These are phyloP conservation scores for Phenganax subtilis DNA, from an alignment of 92 coral and sea anemone genomes.

Conservation along the genomic window DNA sequence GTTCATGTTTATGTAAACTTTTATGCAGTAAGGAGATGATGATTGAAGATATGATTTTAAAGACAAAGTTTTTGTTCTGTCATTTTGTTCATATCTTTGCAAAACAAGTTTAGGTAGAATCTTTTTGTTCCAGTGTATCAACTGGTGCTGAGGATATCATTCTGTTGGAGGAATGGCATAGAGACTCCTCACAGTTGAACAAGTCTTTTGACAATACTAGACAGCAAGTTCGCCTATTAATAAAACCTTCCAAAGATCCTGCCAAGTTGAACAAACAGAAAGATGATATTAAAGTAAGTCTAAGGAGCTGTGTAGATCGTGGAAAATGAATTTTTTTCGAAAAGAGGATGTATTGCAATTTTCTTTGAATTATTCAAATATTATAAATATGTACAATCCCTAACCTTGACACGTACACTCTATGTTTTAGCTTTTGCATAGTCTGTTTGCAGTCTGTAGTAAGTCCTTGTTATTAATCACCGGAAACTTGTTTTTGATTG, in stretches of 20 bases:
- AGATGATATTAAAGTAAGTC: slow-evolving; percentile 19
- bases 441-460: no score
- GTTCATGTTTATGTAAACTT: no score
- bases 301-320: no score
- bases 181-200: not conserved
- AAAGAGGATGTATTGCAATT: not conserved
- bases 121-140: slow-evolving; percentile 4
- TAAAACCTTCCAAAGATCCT: slow-evolving; percentile 12
- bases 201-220: slow-evolving; percentile 30
- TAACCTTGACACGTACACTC: no score
- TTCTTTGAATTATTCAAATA: no score
- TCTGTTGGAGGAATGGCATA: slow-evolving; percentile 25
- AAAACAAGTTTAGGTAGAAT: not conserved
- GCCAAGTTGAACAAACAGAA: slow-evolving; percentile 26
- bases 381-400: no score
- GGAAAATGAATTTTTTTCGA: not conserved
- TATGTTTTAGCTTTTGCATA: no score
- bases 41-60: not conserved
- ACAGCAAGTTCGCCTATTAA: slow-evolving; percentile 15
- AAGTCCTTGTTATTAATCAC: no score
- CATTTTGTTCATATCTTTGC: not conserved
- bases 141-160: slow-evolving; percentile 26
- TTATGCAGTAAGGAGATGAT: no score
- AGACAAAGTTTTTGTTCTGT: not conserved
- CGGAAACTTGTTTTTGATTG: no score